Evolutionary conservation across 37 sponge, comb jelly and placozoan genomes (phyloP).

Genomic region (Cladorhizidae sp.): DNA sequence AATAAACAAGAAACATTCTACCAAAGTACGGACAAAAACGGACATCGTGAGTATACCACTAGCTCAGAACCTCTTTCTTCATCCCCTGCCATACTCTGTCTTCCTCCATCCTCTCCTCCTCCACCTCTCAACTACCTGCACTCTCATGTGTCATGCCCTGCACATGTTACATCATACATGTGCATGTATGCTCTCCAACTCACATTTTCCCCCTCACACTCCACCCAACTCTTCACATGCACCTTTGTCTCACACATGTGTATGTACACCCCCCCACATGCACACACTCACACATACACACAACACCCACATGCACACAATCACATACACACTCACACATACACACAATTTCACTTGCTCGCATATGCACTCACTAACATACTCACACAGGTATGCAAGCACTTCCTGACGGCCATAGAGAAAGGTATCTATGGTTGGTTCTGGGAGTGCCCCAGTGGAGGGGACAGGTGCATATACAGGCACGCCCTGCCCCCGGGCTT

Average conservation of each 20-base stretch:
- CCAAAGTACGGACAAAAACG: conserved; percentile 74
- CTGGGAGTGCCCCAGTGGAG: conserved; percentile 97
- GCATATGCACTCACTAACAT: conserved; percentile 1
- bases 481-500: conserved; percentile 98
- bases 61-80: no score
- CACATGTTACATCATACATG: no score
- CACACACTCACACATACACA: neutral
- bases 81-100: no score
- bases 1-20: conserved; percentile 90
- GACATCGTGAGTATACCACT: conserved; percentile 66
- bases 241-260: no score
- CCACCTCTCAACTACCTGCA: no score
- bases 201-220: no score
- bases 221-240: no score
- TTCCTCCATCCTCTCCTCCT: no score
- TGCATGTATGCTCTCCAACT: no score
- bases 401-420: conserved; percentile 97
- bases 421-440: conserved; percentile 99
- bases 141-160: no score
- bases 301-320: no score
- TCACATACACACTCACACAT: neutral
- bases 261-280: neutral
- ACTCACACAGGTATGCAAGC: conserved; percentile 85
- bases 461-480: conserved; percentile 92
- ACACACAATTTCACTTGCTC: conserved; percentile 11